Conservation (phyloP, 2,797 vertebrate species). For the Crypturellus tataupa region DNA sequence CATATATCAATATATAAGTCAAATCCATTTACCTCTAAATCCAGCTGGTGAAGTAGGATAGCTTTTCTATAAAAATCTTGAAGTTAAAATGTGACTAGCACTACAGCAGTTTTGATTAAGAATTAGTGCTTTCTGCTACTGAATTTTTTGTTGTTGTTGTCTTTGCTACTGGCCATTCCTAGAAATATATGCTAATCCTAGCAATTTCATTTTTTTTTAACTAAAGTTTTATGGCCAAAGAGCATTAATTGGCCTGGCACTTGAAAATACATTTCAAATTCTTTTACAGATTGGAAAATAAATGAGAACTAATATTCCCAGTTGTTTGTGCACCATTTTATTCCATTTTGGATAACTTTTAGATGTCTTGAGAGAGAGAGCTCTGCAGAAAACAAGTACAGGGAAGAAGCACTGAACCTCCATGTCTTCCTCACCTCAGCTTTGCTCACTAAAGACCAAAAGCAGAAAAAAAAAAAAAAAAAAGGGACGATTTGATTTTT, state of each 20-base stretch:
- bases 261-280: not conserved
- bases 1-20: not conserved
- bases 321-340: not conserved
- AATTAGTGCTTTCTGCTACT: not conserved
- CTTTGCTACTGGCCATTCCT: not conserved
- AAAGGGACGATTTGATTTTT: not conserved
- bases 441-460: not conserved
- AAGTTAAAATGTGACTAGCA: not conserved
- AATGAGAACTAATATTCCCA: not conserved
- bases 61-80: not conserved
- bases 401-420: not conserved
- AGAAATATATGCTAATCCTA: not conserved
- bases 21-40: not conserved
- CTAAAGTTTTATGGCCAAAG: not conserved
- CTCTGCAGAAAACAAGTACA: not conserved
- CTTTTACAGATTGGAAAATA: not conserved
- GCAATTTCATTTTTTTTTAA: not conserved
- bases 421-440: not conserved
- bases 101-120: not conserved
- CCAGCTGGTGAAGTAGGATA: not conserved
- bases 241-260: not conserved
- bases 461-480: not conserved
- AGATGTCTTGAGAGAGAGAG: not conserved
- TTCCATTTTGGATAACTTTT: not conserved
- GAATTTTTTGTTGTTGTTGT: not conserved